Percentiles rank a stretch among this genome's conserved stretches.
Conservation (phyloP, 2,797 vertebrate genomes). For the Silurus aristotelis region DNA sequence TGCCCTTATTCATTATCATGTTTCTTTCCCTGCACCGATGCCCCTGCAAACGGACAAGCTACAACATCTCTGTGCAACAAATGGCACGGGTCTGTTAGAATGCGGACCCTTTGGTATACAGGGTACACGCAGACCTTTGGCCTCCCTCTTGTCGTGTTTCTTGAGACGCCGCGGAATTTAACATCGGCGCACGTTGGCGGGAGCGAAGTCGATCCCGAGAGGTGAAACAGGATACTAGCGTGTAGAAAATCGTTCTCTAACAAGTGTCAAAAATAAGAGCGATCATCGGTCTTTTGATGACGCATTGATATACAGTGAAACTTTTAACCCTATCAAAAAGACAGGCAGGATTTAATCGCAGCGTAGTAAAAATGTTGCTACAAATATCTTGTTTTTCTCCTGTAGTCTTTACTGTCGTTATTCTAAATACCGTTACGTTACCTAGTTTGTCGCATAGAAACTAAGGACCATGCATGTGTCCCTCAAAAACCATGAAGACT, state of each 20-base stretch:
- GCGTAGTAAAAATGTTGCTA: not conserved
- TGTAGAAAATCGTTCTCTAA: not conserved
- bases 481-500: too few species aligned
- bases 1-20: constrained; percentile 28
- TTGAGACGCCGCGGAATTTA: constrained; percentile 22
- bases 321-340: not conserved
- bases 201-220: not conserved
- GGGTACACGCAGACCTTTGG: constrained; percentile 49
- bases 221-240: constrained; percentile 9
- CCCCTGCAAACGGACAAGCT: constrained; percentile 62
- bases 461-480: too few species aligned
- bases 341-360: not conserved
- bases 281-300: not conserved
- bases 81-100: constrained; percentile 64
- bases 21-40: constrained; percentile 15
- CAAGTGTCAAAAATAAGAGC: not conserved
- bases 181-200: constrained; percentile 8
- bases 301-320: not conserved
- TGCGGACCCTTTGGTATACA: constrained; percentile 61
- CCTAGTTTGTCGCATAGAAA: too few species aligned
- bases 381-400: not conserved
- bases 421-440: too few species aligned
- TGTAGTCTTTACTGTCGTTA: not conserved
- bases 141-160: constrained; percentile 30
- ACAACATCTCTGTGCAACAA: constrained; percentile 65